These are phyloP conservation scores for Diorhabda sublineata DNA, from an alignment of 1,140 invertebrate species.

Conservation along the genomic window DNA sequence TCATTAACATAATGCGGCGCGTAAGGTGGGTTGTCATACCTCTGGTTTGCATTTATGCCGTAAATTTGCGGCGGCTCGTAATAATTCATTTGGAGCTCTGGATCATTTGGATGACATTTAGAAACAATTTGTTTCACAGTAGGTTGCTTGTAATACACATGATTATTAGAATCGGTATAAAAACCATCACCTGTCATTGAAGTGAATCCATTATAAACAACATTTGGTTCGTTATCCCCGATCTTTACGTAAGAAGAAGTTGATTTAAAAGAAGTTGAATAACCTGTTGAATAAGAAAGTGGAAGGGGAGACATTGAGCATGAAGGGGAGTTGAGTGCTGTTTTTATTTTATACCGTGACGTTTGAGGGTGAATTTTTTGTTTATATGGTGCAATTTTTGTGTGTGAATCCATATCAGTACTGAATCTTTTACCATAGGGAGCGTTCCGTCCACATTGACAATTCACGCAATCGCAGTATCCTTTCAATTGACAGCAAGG, in stretches of 20 bases:
- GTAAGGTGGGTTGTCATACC: too few species aligned
- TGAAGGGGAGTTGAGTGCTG: background rate
- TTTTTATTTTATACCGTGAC: background rate
- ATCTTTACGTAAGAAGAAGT: background rate
- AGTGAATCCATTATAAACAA: slow-evolving; percentile 4
- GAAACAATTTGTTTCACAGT: background rate
- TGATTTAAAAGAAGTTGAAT: background rate
- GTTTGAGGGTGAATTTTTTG: background rate
- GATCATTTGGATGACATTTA: background rate
- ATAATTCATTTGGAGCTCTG: background rate
- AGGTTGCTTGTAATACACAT: slow-evolving; percentile 9
- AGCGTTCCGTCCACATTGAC: background rate
- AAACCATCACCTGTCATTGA: slow-evolving; percentile 2
- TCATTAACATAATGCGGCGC: too few species aligned
- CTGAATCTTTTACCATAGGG: slow-evolving; percentile 15
- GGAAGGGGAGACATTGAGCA: background rate
- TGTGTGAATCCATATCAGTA: slow-evolving; percentile 9
- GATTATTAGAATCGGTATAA: slow-evolving; percentile 5
- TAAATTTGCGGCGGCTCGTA: background rate
- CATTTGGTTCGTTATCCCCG: slow-evolving; percentile 8
- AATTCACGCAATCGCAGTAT: slow-evolving; percentile 7
- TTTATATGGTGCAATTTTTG: background rate
- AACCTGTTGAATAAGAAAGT: slow-evolving; percentile 3
- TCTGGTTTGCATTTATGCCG: too few species aligned
- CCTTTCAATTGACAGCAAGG: slow-evolving; percentile 10